A percentile compares a stretch with the other conserved stretches of the same genome.
Conservation (phyloP, 2,113 vertebrate species). For the Helogale parvula region DNA sequence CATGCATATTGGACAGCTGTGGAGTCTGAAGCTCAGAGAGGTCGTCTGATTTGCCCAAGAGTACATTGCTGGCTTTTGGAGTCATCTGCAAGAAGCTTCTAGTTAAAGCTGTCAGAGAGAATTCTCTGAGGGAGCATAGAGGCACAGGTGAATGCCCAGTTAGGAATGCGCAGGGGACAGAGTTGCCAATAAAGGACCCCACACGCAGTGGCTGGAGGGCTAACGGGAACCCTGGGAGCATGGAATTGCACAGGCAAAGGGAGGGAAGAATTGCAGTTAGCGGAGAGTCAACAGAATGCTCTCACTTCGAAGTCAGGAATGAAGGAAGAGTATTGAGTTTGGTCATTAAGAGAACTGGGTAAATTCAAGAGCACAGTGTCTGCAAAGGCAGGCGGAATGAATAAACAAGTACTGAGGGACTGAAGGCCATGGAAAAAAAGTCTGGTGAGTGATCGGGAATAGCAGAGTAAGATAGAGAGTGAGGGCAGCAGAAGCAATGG, state of each 20-base stretch:
- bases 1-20: neutral
- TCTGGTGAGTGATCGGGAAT: neutral
- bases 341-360: neutral
- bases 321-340: neutral
- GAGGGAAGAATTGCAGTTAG: neutral
- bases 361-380: conserved; percentile 24
- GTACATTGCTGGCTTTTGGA: neutral
- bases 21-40: neutral
- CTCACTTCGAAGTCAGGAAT: neutral
- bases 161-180: neutral
- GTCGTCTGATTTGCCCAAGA: neutral
- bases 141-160: neutral
- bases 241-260: neutral
- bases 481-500: neutral
- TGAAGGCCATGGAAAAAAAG: neutral
- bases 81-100: neutral
- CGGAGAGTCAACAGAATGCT: neutral
- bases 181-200: neutral
- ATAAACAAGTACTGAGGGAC: neutral
- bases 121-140: neutral
- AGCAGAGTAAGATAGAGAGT: neutral
- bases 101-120: neutral
- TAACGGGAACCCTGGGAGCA: neutral
- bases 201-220: neutral
- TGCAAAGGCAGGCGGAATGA: neutral